Conservation (phyloP, 2,888 invertebrate genomes). For the Xestobium rufovillosum region DNA sequence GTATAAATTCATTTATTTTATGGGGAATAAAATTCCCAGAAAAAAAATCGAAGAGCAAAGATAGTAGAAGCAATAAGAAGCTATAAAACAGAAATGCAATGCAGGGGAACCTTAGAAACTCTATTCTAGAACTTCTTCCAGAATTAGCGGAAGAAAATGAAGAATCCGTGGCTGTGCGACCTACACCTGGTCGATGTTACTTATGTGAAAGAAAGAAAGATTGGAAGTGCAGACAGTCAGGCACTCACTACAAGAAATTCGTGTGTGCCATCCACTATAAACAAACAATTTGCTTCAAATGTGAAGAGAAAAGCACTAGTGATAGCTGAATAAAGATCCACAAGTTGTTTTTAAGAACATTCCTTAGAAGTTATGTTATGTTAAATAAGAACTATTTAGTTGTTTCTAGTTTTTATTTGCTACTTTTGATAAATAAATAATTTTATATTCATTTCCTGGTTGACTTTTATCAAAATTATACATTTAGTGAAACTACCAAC, state of each 20-base stretch:
- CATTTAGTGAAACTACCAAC: too few relatives aligned
- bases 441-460: too few relatives aligned
- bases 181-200: slow-evolving; percentile 1
- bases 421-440: too few relatives aligned
- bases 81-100: not conserved
- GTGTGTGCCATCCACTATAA: not conserved
- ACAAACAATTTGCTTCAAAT: not conserved
- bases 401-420: too few relatives aligned
- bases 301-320: too few relatives aligned
- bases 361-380: too few relatives aligned
- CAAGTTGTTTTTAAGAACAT: too few relatives aligned
- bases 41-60: slow-evolving; percentile 12
- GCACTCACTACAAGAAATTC: not conserved
- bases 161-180: not conserved
- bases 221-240: not conserved
- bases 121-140: not conserved
- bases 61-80: slow-evolving; percentile 13
- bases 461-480: too few relatives aligned
- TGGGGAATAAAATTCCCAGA: slow-evolving; percentile 17
- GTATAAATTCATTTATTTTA: slow-evolving; percentile 17
- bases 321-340: too few relatives aligned
- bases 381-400: too few relatives aligned
- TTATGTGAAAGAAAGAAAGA: slow-evolving; percentile 1
- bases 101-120: not conserved
- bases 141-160: not conserved